Conservation (phyloP, 1,140 invertebrate genomes). For the Melitaea cinxia region DNA sequence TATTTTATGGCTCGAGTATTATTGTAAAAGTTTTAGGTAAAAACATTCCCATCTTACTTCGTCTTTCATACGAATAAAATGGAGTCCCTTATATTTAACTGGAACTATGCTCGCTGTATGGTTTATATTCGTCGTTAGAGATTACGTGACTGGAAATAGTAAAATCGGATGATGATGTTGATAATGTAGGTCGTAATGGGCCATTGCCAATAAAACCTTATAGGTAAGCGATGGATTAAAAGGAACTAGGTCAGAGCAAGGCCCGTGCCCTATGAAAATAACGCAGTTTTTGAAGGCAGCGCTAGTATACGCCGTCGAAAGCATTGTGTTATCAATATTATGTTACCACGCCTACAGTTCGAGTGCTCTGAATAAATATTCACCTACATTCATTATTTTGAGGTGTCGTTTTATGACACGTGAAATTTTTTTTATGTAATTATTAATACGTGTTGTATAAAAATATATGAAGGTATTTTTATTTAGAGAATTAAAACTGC, state of each 20-base stretch:
- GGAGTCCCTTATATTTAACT: conserved; percentile 48
- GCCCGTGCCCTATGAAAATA: conserved; percentile 70
- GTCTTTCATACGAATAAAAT: conserved; percentile 64
- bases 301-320: conserved; percentile 29
- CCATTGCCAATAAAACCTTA: conserved; percentile 80
- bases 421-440: neutral
- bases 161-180: conserved; percentile 81
- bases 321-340: conserved; percentile 30
- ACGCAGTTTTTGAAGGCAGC: conserved; percentile 49
- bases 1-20: conserved; percentile 59
- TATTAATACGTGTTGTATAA: neutral
- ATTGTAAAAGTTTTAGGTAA: conserved; percentile 67
- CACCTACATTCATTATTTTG: neutral
- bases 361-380: conserved; percentile 20
- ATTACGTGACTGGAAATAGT: conserved; percentile 81
- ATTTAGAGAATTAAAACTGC: neutral
- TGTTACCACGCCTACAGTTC: conserved; percentile 19
- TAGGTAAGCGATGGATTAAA: conserved; percentile 81
- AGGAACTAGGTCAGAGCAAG: conserved; percentile 74
- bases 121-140: conserved; percentile 75
- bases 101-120: conserved; percentile 56
- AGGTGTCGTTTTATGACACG: neutral
- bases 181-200: conserved; percentile 80
- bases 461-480: neutral
- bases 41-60: conserved; percentile 57